A percentile compares a stretch with the other conserved stretches of the same genome.
These are phyloP conservation scores for Globodera ellingtonae DNA, from an alignment of 1,140 invertebrate genomes.

Conservation along the genomic window DNA sequence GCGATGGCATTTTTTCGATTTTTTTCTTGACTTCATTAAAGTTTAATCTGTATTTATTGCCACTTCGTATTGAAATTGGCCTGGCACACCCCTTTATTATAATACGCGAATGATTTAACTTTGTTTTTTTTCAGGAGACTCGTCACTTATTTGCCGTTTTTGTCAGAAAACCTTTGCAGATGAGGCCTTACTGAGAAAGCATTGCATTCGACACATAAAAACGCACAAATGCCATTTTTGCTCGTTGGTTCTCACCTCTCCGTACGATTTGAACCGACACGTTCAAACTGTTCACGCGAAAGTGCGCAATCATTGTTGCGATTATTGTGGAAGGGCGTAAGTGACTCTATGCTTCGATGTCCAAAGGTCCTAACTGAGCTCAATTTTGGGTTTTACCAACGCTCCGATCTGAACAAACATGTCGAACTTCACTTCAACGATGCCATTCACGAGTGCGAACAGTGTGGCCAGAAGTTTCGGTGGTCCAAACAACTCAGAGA, in stretches of 20 bases:
- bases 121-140: slow-evolving; percentile 5
- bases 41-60: no score
- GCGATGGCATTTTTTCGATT: neutral
- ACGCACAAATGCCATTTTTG: slow-evolving; percentile 42
- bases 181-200: slow-evolving; percentile 35
- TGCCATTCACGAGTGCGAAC: slow-evolving; percentile 33
- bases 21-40: no score
- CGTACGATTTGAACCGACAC: slow-evolving; percentile 40
- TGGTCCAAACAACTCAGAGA: slow-evolving; percentile 47
- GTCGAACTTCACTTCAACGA: slow-evolving; percentile 37
- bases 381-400: slow-evolving; percentile 39
- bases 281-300: slow-evolving; percentile 44
- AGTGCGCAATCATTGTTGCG: slow-evolving; percentile 33
- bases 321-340: slow-evolving; percentile 35
- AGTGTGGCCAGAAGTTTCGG: slow-evolving; percentile 39
- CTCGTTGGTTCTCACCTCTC: slow-evolving; percentile 29
- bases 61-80: no score
- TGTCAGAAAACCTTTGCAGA: slow-evolving; percentile 48
- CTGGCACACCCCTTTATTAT: no score
- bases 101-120: no score
- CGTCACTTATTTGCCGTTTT: slow-evolving; percentile 39
- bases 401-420: slow-evolving; percentile 48
- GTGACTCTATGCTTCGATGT: neutral
- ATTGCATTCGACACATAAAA: slow-evolving; percentile 47
- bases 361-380: slow-evolving; percentile 2